phyloP scores from a whole-genome alignment of 2,113 vertebrate species.

The Pampusana beccarii region DNA sequence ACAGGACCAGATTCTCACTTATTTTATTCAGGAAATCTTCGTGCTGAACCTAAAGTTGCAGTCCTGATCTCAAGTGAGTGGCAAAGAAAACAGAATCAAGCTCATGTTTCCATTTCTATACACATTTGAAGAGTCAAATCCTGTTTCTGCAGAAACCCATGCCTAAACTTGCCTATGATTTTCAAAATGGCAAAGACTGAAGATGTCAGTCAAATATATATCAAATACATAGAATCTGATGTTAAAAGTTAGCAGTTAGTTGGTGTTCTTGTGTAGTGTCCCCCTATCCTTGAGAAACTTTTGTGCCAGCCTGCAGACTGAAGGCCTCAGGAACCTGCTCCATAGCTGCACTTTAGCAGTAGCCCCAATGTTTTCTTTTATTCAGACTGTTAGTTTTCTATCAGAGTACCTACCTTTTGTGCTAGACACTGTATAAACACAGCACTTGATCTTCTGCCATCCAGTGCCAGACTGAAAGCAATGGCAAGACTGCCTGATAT shows the following conservation, averaged over 20 bases:
- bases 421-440: neutral
- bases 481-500: neutral
- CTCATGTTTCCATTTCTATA: neutral
- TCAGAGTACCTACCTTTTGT: neutral
- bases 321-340: neutral
- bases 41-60: neutral
- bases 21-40: neutral
- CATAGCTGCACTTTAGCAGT: neutral
- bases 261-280: fast-evolving
- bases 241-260: neutral
- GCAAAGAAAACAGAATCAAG: neutral
- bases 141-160: neutral
- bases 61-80: neutral
- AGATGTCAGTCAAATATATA: neutral
- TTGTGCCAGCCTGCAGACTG: neutral
- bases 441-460: neutral
- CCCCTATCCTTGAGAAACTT: neutral
- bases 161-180: neutral
- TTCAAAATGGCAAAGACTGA: neutral
- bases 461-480: neutral
- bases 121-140: neutral
- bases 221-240: neutral
- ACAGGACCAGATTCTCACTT: neutral
- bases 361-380: neutral
- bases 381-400: neutral